Evolutionary conservation across 2,888 invertebrate genomes (phyloP).

Genomic region (Orthosia gothica): DNA sequence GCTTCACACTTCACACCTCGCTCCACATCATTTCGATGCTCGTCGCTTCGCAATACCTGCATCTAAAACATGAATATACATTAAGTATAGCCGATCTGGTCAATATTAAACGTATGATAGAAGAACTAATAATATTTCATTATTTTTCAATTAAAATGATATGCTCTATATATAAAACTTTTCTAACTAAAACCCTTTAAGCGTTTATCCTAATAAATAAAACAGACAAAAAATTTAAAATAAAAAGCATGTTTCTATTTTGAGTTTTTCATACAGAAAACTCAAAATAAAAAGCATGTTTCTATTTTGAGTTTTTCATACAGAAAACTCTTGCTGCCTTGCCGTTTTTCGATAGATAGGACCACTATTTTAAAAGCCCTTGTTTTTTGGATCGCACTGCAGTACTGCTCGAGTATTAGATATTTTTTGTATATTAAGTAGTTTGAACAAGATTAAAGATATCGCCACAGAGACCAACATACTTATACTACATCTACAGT

Average conservation of each 20-base stretch:
- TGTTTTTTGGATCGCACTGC: conserved; percentile 28
- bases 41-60: no score
- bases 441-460: conserved; percentile 29
- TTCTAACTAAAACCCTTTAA: not conserved
- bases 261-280: conserved; percentile 40
- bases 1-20: no score
- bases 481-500: no score
- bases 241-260: conserved; percentile 5
- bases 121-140: not conserved
- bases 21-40: no score
- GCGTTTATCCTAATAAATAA: not conserved
- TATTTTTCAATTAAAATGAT: not conserved
- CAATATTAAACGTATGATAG: not conserved
- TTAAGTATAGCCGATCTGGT: not conserved
- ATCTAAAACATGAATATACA: no score
- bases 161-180: not conserved
- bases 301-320: conserved; percentile 31
- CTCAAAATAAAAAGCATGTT: not conserved
- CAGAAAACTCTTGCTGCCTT: conserved; percentile 25
- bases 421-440: conserved; percentile 12
- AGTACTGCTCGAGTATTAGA: not conserved
- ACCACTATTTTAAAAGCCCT: conserved; percentile 10
- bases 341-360: conserved; percentile 21
- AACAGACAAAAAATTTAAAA: conserved; percentile 6
- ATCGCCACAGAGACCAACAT: not conserved